A percentile compares a stretch with the other conserved stretches of the same genome.
These are phyloP conservation scores for Iselma pallidipennis DNA, from an alignment of 2,888 invertebrate species.

Conservation along the genomic window DNA sequence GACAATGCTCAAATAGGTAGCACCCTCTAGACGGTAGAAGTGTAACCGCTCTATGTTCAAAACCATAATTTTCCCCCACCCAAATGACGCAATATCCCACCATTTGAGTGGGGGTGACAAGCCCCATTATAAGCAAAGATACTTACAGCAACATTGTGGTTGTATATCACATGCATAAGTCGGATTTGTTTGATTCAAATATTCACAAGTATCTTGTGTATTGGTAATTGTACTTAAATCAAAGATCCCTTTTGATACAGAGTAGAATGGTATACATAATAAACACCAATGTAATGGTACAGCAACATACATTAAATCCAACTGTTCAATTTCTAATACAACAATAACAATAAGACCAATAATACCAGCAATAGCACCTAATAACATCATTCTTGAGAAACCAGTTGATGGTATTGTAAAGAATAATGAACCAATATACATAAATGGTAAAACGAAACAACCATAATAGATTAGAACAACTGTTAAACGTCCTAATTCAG, in stretches of 20 bases:
- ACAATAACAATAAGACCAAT: constrained; percentile 14
- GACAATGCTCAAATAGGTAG: no score
- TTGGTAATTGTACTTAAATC: constrained; percentile 33
- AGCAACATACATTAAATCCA: constrained; percentile 58
- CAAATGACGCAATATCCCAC: no score
- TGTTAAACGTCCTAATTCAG: constrained; percentile 44
- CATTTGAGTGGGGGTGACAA: no score
- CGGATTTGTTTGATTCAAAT: background rate
- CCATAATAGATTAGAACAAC: constrained; percentile 67
- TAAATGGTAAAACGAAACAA: constrained; percentile 68
- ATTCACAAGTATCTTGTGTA: background rate
- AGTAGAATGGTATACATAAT: constrained; percentile 70
- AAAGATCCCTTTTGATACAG: constrained; percentile 56
- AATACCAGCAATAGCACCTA: constrained; percentile 24
- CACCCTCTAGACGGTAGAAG: no score
- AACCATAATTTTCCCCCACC: no score
- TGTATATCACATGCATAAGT: background rate
- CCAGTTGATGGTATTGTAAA: constrained; percentile 72
- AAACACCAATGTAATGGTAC: constrained; percentile 67
- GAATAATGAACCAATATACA: constrained; percentile 66
- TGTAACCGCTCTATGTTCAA: no score
- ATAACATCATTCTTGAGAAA: constrained; percentile 50
- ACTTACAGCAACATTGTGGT: constrained; percentile 13
- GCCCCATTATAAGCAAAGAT: no score
- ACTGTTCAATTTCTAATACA: constrained; percentile 9